Evolutionary conservation across 2,113 vertebrate genomes (phyloP).

Genomic region (Malurus alboscapulatus): DNA sequence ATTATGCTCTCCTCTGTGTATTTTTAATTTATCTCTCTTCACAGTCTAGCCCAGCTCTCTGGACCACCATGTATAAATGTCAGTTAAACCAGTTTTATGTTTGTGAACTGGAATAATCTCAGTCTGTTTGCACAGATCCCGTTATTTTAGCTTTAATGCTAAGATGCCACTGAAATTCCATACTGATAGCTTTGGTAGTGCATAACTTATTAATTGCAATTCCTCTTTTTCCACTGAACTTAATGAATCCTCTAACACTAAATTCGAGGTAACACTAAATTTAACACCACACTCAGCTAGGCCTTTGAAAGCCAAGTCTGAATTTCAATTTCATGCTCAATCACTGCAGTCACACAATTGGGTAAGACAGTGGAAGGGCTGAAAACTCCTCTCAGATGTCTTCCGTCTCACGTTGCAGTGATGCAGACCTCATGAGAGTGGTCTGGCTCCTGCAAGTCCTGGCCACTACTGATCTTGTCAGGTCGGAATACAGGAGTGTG

Average conservation of each 20-base stretch:
- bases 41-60: background rate
- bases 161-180: background rate
- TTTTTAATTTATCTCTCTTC: background rate
- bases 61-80: background rate
- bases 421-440: rapidly evolving
- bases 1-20: background rate
- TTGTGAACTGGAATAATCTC: background rate
- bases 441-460: background rate
- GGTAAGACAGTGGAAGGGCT: background rate
- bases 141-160: background rate
- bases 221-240: background rate
- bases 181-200: background rate
- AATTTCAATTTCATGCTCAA: background rate
- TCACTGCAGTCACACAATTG: background rate
- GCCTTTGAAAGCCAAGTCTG: background rate
- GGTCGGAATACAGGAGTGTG: background rate
- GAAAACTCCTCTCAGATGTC: background rate
- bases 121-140: background rate
- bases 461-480: background rate
- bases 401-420: background rate
- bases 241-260: background rate
- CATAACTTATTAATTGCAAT: background rate
- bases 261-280: background rate
- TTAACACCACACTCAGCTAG: background rate
- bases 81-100: background rate